Base-by-base conservation (phyloP, 1,140 invertebrate species). In the Drosophila kurseongensis region DNA sequence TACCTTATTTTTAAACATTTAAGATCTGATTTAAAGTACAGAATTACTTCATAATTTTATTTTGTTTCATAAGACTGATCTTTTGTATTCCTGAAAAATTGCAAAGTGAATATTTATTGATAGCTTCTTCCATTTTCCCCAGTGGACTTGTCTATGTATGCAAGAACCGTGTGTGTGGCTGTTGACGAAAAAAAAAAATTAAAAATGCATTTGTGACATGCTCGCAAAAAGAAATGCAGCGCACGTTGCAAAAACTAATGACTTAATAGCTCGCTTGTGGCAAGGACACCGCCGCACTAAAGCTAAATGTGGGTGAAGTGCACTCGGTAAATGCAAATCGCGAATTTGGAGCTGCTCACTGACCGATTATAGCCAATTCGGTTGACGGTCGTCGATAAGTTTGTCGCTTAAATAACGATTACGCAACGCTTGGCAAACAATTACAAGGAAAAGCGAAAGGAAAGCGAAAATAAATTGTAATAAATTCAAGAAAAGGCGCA, bases 191-290 rank as follows among this genome's bases (percentile, higher is more conserved):
- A 52, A 57, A 57, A 58, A 78, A 73, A 78, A 78, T 68, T 41
- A 81, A 75, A 80, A 75, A 63, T 84, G 81, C 80, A 82, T 82
- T 82, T 82, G 80, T 78, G 80, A 84, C 80, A 78, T 82, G 80
- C 79, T 56, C 44, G 67, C 61, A 77, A 72, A 77, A 77, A 77
- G 66, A 72, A 72, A 79, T 76, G 76, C 58, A 59, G 60, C 74
- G 68, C 80, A 84, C 77, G 83, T 78, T 72, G 79, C 83, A 82
- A 67, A 86, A 85, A 88, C 82, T 88, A 86, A 86, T 86, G 82
- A 86, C 82, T 86, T 86, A 88, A 86, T 86, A 86, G 82, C 82
- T 86, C 44, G 77, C 59, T 72, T 61, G 57, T 38, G 68, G 77
- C 66, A 80, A 75, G 78, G 52, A 75, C 78, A 62, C 38, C 32